phyloP scores from a whole-genome alignment of 1,140 invertebrate species.

The Scaptomyza hsui region DNA sequence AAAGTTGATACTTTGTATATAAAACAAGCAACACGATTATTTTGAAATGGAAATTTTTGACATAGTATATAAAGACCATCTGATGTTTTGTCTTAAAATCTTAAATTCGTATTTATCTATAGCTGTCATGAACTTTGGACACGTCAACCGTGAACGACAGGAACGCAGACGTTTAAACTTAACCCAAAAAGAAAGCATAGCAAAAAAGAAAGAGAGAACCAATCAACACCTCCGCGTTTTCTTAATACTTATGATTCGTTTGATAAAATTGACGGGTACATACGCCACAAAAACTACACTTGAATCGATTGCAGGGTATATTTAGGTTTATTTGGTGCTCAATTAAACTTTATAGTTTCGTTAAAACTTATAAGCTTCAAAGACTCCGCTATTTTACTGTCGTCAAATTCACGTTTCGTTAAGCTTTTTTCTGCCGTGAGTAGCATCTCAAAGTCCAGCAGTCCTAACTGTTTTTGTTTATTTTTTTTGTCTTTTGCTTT shows the following conservation, averaged over 20 bases:
- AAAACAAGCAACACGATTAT: constrained; percentile 19
- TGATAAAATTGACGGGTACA: constrained; percentile 63
- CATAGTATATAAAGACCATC: constrained; percentile 23
- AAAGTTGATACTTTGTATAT: constrained; percentile 12
- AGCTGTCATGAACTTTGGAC: constrained; percentile 57
- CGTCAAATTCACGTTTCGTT: not conserved
- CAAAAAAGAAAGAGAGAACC: constrained; percentile 25
- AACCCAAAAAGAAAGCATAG: constrained; percentile 46
- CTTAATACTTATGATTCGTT: constrained; percentile 22
- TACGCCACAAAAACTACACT: constrained; percentile 35
- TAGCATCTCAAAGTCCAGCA: constrained; percentile 25
- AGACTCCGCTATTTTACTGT: not conserved
- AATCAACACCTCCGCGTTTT: constrained; percentile 17
- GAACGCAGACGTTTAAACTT: constrained; percentile 62
- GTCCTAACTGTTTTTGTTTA: constrained; percentile 5
- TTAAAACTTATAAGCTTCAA: too few relatives aligned
- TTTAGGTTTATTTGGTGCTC: not conserved
- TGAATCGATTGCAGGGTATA: constrained; percentile 36
- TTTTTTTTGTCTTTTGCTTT: constrained; percentile 26
- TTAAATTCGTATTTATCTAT: not conserved
- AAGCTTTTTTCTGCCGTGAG: not conserved
- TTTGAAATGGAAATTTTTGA: constrained; percentile 42
- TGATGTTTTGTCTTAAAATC: not conserved
- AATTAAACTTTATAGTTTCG: not conserved
- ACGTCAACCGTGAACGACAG: constrained; percentile 22